These are phyloP conservation scores for Scaeva pyrastri DNA, from an alignment of 2,888 invertebrate species.

Conservation along the genomic window DNA sequence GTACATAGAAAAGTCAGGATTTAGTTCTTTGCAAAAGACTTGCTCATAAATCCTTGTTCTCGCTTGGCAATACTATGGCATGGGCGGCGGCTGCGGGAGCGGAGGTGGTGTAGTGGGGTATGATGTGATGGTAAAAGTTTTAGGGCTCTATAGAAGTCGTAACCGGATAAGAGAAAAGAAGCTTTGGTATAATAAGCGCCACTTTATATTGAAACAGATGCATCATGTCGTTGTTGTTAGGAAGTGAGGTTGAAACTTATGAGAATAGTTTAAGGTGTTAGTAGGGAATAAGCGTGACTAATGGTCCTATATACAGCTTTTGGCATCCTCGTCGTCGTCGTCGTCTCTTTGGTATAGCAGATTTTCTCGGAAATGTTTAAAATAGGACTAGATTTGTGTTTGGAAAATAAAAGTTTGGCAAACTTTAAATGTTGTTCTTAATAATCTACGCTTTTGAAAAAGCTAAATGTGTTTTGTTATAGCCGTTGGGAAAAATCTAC, in stretches of 20 bases:
- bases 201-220: constrained; percentile 70
- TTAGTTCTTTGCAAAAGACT: constrained; percentile 20
- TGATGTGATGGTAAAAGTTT: constrained; percentile 39
- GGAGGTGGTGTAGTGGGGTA: too few relatives aligned
- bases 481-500: too few relatives aligned
- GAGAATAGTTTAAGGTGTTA: constrained; percentile 60
- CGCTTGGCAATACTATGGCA: background rate
- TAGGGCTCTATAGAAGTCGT: constrained; percentile 34
- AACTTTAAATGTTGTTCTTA: background rate
- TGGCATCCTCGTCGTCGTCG: too few relatives aligned
- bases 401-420: too few relatives aligned
- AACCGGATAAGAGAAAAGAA: constrained; percentile 47
- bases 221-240: constrained; percentile 51
- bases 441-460: too few relatives aligned
- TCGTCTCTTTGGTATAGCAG: too few relatives aligned
- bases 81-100: too few relatives aligned
- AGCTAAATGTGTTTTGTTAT: too few relatives aligned
- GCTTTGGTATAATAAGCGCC: constrained; percentile 58
- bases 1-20: constrained; percentile 7
- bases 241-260: constrained; percentile 41
- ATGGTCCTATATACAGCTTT: constrained; percentile 30
- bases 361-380: constrained; percentile 7
- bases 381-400: background rate
- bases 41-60: constrained; percentile 49
- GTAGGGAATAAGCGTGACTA: constrained; percentile 62